Evolutionary conservation across 2,888 invertebrate species (phyloP).

Genomic region (Rhagium mordax): DNA sequence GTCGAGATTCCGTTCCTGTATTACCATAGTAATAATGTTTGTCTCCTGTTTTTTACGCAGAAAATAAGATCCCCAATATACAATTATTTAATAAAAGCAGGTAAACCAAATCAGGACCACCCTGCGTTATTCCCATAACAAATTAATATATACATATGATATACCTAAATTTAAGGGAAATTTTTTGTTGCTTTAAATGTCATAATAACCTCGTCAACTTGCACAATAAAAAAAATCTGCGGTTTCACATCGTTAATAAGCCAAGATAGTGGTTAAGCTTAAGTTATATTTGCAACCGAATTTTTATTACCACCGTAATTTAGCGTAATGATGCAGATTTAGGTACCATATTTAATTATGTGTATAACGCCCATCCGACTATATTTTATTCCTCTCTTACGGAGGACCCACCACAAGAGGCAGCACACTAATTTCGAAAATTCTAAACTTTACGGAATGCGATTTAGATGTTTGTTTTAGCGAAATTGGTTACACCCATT

Average conservation of each 20-base stretch:
- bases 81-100: slow-evolving; percentile 21
- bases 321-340: slow-evolving; percentile 40
- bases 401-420: slow-evolving; percentile 7
- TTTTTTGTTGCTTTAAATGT: slow-evolving; percentile 16
- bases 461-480: slow-evolving; percentile 45
- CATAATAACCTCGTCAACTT: slow-evolving; percentile 9
- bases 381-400: slow-evolving; percentile 22
- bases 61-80: background rate
- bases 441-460: slow-evolving; percentile 3
- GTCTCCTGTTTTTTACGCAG: background rate
- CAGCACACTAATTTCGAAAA: slow-evolving; percentile 6
- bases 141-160: slow-evolving; percentile 7
- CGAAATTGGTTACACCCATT: slow-evolving; percentile 46
- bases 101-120: slow-evolving; percentile 15
- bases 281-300: slow-evolving; percentile 36
- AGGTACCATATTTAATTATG: slow-evolving; percentile 36
- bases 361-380: slow-evolving; percentile 36
- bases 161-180: slow-evolving; percentile 7
- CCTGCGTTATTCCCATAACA: slow-evolving; percentile 4
- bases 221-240: slow-evolving; percentile 7
- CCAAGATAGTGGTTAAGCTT: slow-evolving; percentile 34
- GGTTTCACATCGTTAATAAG: slow-evolving; percentile 20
- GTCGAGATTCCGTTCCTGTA: too few relatives aligned
- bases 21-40: background rate
- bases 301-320: slow-evolving; percentile 36